phyloP scores from a whole-genome alignment of 53 echinoderm and acorn worm species.

The Paracentrotus lividus region DNA sequence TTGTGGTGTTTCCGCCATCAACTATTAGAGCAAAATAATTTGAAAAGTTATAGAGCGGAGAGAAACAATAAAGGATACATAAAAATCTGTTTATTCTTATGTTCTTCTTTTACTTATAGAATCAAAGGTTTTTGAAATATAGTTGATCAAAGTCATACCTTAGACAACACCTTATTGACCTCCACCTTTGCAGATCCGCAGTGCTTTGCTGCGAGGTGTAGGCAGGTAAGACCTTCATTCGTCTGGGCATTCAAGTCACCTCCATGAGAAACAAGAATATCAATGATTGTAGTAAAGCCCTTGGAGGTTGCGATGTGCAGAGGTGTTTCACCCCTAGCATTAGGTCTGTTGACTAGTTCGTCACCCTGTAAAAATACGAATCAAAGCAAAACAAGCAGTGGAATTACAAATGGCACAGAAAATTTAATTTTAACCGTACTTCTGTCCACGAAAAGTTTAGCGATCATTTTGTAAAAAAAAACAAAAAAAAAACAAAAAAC shows the following conservation, averaged over 20 bases:
- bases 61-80: too few species aligned
- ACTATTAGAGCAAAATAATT: background rate
- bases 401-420: too few species aligned
- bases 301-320: background rate
- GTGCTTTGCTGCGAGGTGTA: background rate
- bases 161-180: background rate
- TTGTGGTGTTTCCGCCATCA: background rate
- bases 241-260: conserved; percentile 4
- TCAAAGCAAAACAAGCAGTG: too few species aligned
- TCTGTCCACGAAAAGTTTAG: too few species aligned
- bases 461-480: too few species aligned
- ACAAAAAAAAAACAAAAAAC: too few species aligned
- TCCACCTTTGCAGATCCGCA: background rate
- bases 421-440: too few species aligned
- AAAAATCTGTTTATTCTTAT: too few species aligned
- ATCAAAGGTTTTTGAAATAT: too few species aligned
- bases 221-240: background rate
- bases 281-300: background rate
- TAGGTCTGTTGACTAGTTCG: background rate
- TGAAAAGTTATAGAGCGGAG: too few species aligned
- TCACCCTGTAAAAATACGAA: too few species aligned
- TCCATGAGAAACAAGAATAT: background rate
- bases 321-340: background rate
- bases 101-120: too few species aligned
- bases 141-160: background rate